Base-by-base conservation (phyloP, 2,797 vertebrate species). In the Champsocephalus esox region DNA sequence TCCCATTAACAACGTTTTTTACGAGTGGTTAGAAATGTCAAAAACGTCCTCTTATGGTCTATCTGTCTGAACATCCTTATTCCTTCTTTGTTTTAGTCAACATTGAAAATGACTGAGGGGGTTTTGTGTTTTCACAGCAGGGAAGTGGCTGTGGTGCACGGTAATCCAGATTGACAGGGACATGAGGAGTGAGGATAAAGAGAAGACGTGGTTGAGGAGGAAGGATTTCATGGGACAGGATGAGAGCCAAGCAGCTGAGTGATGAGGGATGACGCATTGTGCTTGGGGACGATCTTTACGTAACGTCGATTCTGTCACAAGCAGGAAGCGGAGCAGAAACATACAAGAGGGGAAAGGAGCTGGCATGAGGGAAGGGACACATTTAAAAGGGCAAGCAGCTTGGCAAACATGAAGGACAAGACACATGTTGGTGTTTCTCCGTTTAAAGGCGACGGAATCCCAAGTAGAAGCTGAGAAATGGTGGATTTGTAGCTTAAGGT, bases 251-350 rank as follows among this genome's bases (percentile, higher is more conserved):
- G 77, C 70, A 12, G 81, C 63, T 78, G 88, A 88, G 81, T 78
- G 82, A 89, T 81, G 86, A 88, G 56, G 69, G 70, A 81, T 88
- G 92, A 91, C 81, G 81, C 89, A 83, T 79, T 66, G 75, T 54
- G 88, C 87, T 89, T 45, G 59, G 87, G 87, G 88, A 84, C 45
- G 51, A 10, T 54, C 70, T 84, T 92, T 91, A 92, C 77, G 12
- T 92, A 93, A 91, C 77, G 46, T 80, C 52, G 41, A 68, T 71
- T 71, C 86, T 74, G 84, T 88, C 83, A 85, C 75, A 72, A 68
- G 72, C 77, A 86, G 85, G 81, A 86, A 80, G 9, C 75, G 80
- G 82, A 88, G 84, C 77, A 84, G 78, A 86, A 83, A 84, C 69
- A 64, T 61, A 79, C 48, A 51, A 48, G 75, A 78, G 64, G 56